Base-by-base conservation (phyloP, 2,888 invertebrate genomes). In the Brachyptera putata region DNA sequence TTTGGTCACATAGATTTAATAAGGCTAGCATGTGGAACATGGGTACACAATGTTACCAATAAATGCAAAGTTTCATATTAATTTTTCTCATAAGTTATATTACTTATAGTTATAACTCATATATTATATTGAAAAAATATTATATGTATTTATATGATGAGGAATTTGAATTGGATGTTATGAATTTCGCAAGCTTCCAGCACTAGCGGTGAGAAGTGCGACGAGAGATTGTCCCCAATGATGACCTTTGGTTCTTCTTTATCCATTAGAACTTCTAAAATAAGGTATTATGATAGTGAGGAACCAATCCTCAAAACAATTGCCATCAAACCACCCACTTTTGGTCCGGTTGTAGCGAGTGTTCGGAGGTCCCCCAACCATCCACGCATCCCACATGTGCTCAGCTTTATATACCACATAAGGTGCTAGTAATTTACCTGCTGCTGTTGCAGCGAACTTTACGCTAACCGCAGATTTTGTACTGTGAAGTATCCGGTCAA, bases 401-500 rank as follows among this genome's bases (percentile, higher is more conserved):
- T 60, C 62, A 1, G 68, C 57, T 61, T 69, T 71, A 61, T 73
- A 74, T 36, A 74, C 69, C 9, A 73, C 69, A 64, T 72, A 74
- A 24, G 69, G 70, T 14, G 71, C 61, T n/a, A n/a, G n/a, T n/a
- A n/a, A n/a, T n/a, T n/a, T n/a, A 13, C 74, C 73, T 30, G 30
- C 30, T 30, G 73, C 72, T 57, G 69, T 65, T 5, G 67, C 71
- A 63, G 67, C 66, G 61, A 72, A 68, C 73, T 75, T 73, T 1
- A 74, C 60, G 5, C 30, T 30, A 30, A 30, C 30, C 7, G 30
- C 11, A 30, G 30, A 30, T 30, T 30, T 30, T 7, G 30, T 30
- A 7, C 30, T 30, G n/a, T 11, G 30, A 30, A 5, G 30, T 30
- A 7, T 30, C 30, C 30, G 5, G 11, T 30, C 30, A 30, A 30